Percentiles rank a stretch among this genome's conserved stretches.
These are phyloP conservation scores for Rhodinocichla rosea DNA, from an alignment of 2,113 vertebrate species.

Conservation along the genomic window DNA sequence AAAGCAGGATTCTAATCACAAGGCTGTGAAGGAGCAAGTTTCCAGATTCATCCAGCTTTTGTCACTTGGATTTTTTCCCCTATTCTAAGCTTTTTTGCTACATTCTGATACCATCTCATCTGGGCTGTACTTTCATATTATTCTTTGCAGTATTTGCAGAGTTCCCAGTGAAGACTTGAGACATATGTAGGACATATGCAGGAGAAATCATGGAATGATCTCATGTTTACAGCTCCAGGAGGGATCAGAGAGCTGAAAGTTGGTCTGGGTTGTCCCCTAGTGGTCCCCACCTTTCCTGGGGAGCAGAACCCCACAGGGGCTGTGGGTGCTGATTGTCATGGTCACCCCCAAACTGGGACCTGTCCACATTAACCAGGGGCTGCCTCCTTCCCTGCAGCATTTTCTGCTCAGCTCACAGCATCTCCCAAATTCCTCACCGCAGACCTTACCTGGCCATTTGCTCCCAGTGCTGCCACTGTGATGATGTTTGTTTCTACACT, in stretches of 20 bases:
- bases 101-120: neutral
- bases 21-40: neutral
- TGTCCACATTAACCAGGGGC: neutral
- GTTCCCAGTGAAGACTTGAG: constrained; percentile 1
- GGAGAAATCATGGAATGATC: constrained; percentile 34
- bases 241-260: constrained; percentile 23
- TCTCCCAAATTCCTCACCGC: neutral
- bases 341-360: neutral
- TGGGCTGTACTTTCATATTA: neutral
- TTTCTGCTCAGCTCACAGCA: neutral
- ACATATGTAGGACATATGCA: constrained; percentile 64
- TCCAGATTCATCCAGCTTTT: neutral
- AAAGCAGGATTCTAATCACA: neutral
- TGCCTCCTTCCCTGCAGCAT: neutral
- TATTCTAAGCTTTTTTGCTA: neutral
- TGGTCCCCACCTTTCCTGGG: constrained; percentile 60
- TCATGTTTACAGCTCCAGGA: constrained; percentile 44
- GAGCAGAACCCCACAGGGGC: neutral
- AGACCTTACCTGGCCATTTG: neutral
- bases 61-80: neutral
- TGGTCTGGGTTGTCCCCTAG: constrained; percentile 50
- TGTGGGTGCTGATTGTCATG: neutral
- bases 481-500: neutral
- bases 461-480: neutral
- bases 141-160: neutral